Conservation (phyloP, 2,113 vertebrate species). For the Campylomormyrus numenius region DNA sequence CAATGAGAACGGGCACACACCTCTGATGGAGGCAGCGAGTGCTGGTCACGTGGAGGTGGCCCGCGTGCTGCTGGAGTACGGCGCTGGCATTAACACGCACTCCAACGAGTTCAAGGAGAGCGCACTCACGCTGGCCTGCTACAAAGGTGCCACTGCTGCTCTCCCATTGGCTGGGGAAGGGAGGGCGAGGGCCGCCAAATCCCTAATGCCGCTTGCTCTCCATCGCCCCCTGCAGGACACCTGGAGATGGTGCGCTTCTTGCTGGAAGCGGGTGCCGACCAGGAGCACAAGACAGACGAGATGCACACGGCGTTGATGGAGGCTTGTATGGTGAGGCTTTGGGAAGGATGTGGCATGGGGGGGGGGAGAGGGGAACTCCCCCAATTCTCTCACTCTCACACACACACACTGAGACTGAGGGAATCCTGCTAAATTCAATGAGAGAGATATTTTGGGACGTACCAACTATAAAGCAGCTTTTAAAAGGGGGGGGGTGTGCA, state of each 20-base stretch:
- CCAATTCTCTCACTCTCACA: background rate
- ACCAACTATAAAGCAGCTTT: background rate
- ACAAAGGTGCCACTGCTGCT: slow-evolving; percentile 75
- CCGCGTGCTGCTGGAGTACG: slow-evolving; percentile 90
- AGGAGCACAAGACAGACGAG: slow-evolving; percentile 98
- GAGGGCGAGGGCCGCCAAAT: background rate
- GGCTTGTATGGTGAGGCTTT: slow-evolving; percentile 89
- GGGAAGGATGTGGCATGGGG: background rate
- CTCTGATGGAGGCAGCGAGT: slow-evolving; percentile 97
- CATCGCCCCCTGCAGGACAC: slow-evolving; percentile 69
- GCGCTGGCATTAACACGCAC: slow-evolving; percentile 97
- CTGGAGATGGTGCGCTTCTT: slow-evolving; percentile 98
- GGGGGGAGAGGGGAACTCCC: too few species aligned
- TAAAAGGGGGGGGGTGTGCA: background rate
- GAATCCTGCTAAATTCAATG: background rate
- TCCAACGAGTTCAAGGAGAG: slow-evolving; percentile 99
- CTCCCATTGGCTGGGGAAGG: background rate
- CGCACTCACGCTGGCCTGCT: slow-evolving; percentile 95
- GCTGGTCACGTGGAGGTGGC: slow-evolving; percentile 96
- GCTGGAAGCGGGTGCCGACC: slow-evolving; percentile 95
- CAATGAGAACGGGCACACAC: slow-evolving; percentile 97
- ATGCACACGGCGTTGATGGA: slow-evolving; percentile 99
- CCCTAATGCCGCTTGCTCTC: background rate
- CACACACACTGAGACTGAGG: background rate
- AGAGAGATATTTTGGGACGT: background rate